A percentile compares a stretch with the other conserved stretches of the same genome.
These are phyloP conservation scores for Pomacea canaliculata DNA, from an alignment of 2,888 invertebrate genomes.

Conservation along the genomic window DNA sequence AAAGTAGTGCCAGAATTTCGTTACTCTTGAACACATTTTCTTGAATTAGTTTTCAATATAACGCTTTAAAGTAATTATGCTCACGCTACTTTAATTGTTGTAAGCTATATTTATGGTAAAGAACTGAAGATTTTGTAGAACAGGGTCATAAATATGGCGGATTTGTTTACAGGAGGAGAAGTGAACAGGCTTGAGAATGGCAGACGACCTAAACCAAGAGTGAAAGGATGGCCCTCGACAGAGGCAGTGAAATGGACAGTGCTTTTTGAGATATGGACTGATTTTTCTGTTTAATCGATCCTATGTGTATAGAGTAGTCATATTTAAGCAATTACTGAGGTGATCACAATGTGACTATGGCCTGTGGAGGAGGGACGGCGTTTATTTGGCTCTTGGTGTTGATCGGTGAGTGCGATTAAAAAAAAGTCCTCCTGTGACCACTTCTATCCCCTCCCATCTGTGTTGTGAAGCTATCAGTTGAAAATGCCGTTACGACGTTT, in stretches of 20 bases:
- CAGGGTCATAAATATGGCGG: not conserved
- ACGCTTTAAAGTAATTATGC: too few species aligned
- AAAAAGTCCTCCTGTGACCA: too few species aligned
- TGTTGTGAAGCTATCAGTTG: not conserved
- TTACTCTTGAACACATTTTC: too few species aligned
- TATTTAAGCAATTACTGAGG: conserved; percentile 3
- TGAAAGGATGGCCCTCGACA: not conserved
- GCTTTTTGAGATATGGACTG: not conserved
- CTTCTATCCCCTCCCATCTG: too few species aligned
- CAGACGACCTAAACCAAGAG: conserved; percentile 16
- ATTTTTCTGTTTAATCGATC: not conserved
- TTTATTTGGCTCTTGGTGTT: conserved; percentile 23
- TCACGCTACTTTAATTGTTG: too few species aligned
- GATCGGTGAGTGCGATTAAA: conserved; percentile 19
- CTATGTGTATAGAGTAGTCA: not conserved
- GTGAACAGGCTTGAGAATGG: conserved; percentile 17
- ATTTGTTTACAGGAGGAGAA: not conserved
- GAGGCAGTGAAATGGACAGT: not conserved
- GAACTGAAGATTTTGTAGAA: not conserved
- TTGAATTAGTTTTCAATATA: too few species aligned
- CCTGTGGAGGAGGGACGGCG: conserved; percentile 19
- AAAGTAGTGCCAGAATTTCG: conserved; percentile 9
- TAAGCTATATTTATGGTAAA: too few species aligned
- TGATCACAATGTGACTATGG: conserved; percentile 5
- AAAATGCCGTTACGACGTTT: not conserved